Base-by-base conservation (phyloP, 1,140 invertebrate species). In the Proales similis region DNA sequence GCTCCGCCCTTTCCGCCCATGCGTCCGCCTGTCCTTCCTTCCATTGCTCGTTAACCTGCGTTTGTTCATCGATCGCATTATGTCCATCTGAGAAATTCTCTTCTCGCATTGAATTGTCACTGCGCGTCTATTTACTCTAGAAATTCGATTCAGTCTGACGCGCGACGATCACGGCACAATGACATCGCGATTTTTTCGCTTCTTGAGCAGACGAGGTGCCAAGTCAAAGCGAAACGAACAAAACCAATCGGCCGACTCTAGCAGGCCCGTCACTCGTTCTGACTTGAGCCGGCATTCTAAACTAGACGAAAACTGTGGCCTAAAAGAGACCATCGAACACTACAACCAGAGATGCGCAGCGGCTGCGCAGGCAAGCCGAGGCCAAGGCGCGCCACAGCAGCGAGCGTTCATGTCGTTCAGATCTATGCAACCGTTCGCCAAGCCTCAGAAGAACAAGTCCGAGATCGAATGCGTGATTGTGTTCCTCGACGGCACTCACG, bases 181-280 rank as follows among this genome's bases (percentile, higher is more conserved):
- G 57, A 32, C 42, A 5, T 62, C 57, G 0, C 6, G 42, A 45
- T 62, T 62, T 47, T 62, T 62, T 47, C 39, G 57, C 14, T 62
- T 45, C n/a, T 19, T 62, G 17, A 62, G 57, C 26, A 45, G 39
- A 46, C 39, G 57, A 2, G 42, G 57, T 20, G 20, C 39, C 3
- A 62, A 62, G 14, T 46, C 39, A 62, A 29, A 22, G 22, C 3
- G 30, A 62, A 22, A 9, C 5, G 14, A 45, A 45, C 26, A 45
- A 45, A 5, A 45, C 14, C 14, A 36, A 36, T 36, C 9, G 33
- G 9, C 9, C 9, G 9, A 36, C 33, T 36, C 9, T 9, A 36
- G 9, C 9, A 36, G 33, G 33, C 9, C 9, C 14, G 14, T 9
- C 14, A 36, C 14, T 36, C 33, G 14, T 9, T 9, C 33, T 9